Evolutionary conservation across 2,113 vertebrate genomes (phyloP).

Genomic region (Baryphthengus martii): DNA sequence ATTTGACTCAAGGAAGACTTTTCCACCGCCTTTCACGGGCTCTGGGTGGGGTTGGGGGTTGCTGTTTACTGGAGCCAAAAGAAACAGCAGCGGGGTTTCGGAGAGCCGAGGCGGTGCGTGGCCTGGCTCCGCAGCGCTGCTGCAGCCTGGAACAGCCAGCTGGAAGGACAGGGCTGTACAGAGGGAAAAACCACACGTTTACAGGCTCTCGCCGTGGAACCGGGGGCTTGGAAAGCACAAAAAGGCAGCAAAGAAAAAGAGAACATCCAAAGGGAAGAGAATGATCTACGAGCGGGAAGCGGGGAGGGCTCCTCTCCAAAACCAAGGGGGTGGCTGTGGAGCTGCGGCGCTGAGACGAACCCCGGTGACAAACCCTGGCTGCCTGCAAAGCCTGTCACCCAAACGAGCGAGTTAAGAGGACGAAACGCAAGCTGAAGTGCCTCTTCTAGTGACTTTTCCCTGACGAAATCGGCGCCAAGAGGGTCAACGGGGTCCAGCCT

Average conservation of each 20-base stretch:
- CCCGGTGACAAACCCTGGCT: not conserved
- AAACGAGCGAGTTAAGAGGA: not conserved
- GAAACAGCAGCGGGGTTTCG: not conserved
- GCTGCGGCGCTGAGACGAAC: not conserved
- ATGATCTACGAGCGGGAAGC: not conserved
- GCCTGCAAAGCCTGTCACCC: not conserved
- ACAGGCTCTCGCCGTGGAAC: not conserved
- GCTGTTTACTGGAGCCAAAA: constrained; percentile 18
- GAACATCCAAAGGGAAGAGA: not conserved
- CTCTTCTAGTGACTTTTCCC: not conserved
- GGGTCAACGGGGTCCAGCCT: not conserved
- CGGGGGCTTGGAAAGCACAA: not conserved
- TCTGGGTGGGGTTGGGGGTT: not conserved
- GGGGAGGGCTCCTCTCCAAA: not conserved
- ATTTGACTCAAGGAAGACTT: constrained; percentile 6
- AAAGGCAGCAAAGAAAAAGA: not conserved
- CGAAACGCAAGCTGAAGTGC: not conserved
- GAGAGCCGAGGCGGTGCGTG: not conserved
- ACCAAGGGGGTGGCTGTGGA: not conserved
- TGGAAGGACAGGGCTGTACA: not conserved
- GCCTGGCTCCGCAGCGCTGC: not conserved
- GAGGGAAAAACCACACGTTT: not conserved
- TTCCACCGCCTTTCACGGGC: not conserved
- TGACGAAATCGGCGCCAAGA: not conserved
- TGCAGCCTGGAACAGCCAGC: not conserved